Percentiles rank a stretch among this genome's conserved stretches.
These are phyloP conservation scores for Natator depressus DNA, from an alignment of 2,113 vertebrate species.

Conservation along the genomic window DNA sequence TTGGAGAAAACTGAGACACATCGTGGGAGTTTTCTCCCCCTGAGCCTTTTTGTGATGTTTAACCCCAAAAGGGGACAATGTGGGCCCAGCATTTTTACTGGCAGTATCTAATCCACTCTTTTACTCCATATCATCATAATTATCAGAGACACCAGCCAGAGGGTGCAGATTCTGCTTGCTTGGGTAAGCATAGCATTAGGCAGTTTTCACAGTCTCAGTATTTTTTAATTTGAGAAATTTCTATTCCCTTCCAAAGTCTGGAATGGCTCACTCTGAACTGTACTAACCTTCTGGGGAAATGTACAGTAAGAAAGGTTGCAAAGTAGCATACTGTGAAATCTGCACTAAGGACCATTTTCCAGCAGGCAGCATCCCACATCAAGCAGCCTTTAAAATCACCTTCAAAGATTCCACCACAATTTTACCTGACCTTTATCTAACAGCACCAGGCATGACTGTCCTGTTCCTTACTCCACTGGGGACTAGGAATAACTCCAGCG, in stretches of 20 bases:
- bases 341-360: not conserved
- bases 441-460: not conserved
- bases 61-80: not conserved
- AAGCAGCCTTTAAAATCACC: not conserved
- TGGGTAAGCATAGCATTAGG: not conserved
- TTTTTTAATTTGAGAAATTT: not conserved
- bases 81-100: not conserved
- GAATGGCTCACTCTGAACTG: not conserved
- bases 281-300: not conserved
- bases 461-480: not conserved
- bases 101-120: not conserved
- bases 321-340: not conserved
- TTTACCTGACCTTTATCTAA: not conserved
- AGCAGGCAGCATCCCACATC: not conserved
- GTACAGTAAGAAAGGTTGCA: not conserved
- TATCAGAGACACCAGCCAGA: not conserved
- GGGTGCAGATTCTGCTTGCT: not conserved
- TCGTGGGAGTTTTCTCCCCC: not conserved
- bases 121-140: not conserved
- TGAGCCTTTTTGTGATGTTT: not conserved
- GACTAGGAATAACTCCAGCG: slow-evolving; percentile 10
- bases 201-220: not conserved
- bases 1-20: not conserved
- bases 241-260: not conserved
- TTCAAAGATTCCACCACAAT: not conserved